A percentile compares a stretch with the other conserved stretches of the same genome.
Conservation (phyloP, 2,113 vertebrate species). For the Pycnonotus jocosus region DNA sequence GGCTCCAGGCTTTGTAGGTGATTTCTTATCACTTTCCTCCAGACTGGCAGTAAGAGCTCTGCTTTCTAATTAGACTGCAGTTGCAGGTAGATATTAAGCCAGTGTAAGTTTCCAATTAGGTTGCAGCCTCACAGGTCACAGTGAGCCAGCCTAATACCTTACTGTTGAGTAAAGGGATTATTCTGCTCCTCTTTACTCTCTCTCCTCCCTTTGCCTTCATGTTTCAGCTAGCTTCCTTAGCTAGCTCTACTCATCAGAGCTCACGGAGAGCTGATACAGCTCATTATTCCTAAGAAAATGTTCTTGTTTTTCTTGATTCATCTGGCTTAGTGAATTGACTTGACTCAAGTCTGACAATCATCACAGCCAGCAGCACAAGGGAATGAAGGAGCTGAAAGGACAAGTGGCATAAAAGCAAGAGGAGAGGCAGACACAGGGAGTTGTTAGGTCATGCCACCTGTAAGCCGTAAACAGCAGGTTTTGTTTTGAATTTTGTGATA, state of each 20-base stretch:
- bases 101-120: neutral
- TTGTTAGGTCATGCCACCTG: neutral
- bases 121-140: neutral
- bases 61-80: neutral
- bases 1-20: neutral
- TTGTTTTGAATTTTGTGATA: neutral
- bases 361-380: neutral
- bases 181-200: neutral
- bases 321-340: neutral
- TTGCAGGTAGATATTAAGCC: conserved; percentile 1
- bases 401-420: neutral
- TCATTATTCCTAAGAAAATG: neutral
- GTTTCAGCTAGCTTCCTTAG: neutral
- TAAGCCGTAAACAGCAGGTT: neutral
- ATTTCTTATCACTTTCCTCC: neutral
- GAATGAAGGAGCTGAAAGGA: neutral
- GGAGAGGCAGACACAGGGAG: neutral
- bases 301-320: neutral
- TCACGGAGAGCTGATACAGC: neutral
- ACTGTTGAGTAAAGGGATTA: neutral
- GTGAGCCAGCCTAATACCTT: neutral
- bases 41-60: neutral
- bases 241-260: neutral
- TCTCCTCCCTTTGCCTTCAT: neutral
- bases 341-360: neutral